A percentile compares a stretch with the other conserved stretches of the same genome.
These are phyloP conservation scores for Pantherophis guttatus DNA, from an alignment of 2,113 vertebrate genomes.

Conservation along the genomic window DNA sequence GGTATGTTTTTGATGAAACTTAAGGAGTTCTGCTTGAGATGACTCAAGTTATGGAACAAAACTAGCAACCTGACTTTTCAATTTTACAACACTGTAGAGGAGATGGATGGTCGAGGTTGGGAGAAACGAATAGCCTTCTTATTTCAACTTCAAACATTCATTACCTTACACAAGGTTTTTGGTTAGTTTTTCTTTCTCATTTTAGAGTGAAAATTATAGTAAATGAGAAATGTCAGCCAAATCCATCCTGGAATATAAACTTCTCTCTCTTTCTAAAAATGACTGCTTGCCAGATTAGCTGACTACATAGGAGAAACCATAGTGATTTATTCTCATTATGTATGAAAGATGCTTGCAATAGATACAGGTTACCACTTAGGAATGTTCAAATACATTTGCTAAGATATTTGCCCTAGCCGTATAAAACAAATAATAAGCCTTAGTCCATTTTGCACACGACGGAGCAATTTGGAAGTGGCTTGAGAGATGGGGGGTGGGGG, in stretches of 20 bases:
- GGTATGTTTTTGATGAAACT: neutral
- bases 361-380: neutral
- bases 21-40: conserved; percentile 4
- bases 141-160: neutral
- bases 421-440: neutral
- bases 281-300: neutral
- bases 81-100: neutral
- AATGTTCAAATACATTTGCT: neutral
- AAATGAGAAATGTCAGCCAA: conserved; percentile 40
- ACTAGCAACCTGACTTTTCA: conserved; percentile 18
- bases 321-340: neutral
- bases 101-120: neutral
- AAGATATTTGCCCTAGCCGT: neutral
- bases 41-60: conserved; percentile 3
- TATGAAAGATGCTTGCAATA: neutral
- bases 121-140: neutral
- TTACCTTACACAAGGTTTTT: neutral
- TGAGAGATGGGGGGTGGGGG: neutral
- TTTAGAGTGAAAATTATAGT: neutral
- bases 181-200: conserved; percentile 5
- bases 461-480: neutral
- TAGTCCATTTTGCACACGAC: neutral
- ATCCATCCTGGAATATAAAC: conserved; percentile 34
- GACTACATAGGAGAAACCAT: neutral
- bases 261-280: neutral